Evolutionary conservation across 2,113 vertebrate species (phyloP).

Genomic region (Dromas ardeola): DNA sequence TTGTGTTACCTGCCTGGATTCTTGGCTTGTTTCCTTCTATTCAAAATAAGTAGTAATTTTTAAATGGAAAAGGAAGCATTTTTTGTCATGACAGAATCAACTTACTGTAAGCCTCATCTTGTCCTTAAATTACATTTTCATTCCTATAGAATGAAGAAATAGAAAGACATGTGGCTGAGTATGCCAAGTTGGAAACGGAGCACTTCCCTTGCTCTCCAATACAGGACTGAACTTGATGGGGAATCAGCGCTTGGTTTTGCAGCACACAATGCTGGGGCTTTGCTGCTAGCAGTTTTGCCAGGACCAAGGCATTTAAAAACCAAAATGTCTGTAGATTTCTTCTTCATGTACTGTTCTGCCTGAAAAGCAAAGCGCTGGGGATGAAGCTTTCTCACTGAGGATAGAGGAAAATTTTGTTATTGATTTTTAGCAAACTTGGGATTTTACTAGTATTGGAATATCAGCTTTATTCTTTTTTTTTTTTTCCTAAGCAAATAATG

Average conservation of each 20-base stretch:
- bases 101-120: not conserved
- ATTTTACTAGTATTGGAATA: not conserved
- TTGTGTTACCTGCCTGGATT: not conserved
- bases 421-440: not conserved
- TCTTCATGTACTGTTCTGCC: not conserved
- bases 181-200: conserved; percentile 5
- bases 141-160: conserved; percentile 35
- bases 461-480: too few relatives aligned
- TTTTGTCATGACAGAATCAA: not conserved
- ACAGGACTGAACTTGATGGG: conserved; percentile 33
- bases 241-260: not conserved
- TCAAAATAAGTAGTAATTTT: not conserved
- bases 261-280: not conserved
- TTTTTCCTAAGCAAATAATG: not conserved
- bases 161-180: not conserved
- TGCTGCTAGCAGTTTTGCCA: not conserved
- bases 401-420: not conserved
- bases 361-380: not conserved
- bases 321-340: not conserved
- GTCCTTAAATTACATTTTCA: conserved; percentile 20
- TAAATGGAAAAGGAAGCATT: not conserved
- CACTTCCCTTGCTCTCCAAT: not conserved
- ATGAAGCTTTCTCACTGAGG: not conserved
- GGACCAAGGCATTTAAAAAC: not conserved
- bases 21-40: not conserved